These are phyloP conservation scores for Blera fallax DNA, from an alignment of 2,888 invertebrate species.

Conservation along the genomic window DNA sequence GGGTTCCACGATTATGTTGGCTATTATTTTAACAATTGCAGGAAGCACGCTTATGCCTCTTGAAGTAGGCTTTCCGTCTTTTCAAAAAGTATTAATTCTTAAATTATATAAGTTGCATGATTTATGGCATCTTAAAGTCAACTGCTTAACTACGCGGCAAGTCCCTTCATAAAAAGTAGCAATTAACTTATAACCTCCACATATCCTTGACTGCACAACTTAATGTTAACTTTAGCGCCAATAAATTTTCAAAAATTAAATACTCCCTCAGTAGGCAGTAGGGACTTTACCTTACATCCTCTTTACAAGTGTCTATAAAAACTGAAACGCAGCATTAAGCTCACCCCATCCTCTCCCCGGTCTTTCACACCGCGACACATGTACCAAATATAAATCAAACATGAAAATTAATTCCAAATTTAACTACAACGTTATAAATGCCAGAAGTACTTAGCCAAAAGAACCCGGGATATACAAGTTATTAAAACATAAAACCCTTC, in stretches of 20 bases:
- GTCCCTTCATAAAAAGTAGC: neutral
- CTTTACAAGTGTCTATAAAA: neutral
- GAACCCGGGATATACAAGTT: constrained; percentile 45
- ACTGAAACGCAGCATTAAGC: neutral
- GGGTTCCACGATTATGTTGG: too few species aligned
- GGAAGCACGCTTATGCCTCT: too few species aligned
- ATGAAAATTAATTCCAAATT: constrained; percentile 60
- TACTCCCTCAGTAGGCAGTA: neutral
- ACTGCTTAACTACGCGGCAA: too few species aligned
- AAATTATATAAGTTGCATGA: too few species aligned
- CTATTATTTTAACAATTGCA: too few species aligned
- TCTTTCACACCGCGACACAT: neutral
- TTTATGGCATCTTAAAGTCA: too few species aligned
- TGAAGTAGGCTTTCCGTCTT: too few species aligned
- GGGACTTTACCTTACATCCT: neutral
- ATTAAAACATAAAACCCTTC: constrained; percentile 58
- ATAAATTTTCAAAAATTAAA: neutral
- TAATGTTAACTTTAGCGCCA: neutral
- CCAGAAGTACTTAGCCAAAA: constrained; percentile 51
- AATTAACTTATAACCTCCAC: neutral
- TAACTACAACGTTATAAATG: constrained; percentile 47
- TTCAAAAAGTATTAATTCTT: too few species aligned
- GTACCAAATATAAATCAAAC: constrained; percentile 60
- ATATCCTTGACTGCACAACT: neutral
- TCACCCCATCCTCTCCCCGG: too few species aligned